Percentiles rank a stretch among this genome's conserved stretches.
phyloP scores from a whole-genome alignment of 2,888 invertebrate genomes.

The Orthosia incerta region DNA sequence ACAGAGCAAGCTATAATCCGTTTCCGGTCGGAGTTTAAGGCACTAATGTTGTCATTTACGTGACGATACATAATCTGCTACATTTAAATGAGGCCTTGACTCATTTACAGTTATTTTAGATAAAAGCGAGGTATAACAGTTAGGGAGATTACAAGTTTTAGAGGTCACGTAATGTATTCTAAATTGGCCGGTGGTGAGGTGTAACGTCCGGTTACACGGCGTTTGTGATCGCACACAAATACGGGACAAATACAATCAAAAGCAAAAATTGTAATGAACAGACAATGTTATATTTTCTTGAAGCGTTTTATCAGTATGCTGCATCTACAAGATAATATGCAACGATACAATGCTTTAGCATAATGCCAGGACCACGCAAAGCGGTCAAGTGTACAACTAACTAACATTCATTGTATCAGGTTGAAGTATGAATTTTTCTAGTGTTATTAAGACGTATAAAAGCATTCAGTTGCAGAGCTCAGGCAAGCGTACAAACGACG shows the following conservation, averaged over 20 bases:
- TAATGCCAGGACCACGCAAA: conserved; percentile 26
- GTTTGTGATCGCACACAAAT: background rate
- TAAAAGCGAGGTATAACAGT: conserved; percentile 48
- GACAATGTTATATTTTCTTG: conserved; percentile 40
- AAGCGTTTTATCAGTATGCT: conserved; percentile 37
- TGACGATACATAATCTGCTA: conserved; percentile 29
- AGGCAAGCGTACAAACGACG: conserved; percentile 36
- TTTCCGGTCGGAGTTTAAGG: conserved; percentile 60
- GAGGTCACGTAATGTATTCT: conserved; percentile 58
- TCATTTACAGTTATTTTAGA: conserved; percentile 57
- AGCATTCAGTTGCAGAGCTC: conserved; percentile 38
- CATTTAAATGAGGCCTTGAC: conserved; percentile 52
- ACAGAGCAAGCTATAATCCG: conserved; percentile 53
- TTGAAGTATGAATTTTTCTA: conserved; percentile 44
- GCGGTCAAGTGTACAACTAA: conserved; percentile 35
- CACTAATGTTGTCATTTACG: conserved; percentile 31
- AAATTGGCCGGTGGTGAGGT: conserved; percentile 36
- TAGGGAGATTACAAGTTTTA: conserved; percentile 52
- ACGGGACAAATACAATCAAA: conserved; percentile 4
- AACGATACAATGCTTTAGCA: conserved; percentile 37
- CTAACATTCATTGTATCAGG: conserved; percentile 19
- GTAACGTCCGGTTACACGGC: conserved; percentile 16
- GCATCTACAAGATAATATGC: conserved; percentile 44
- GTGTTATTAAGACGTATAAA: conserved; percentile 50
- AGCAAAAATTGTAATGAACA: conserved; percentile 12